These are phyloP conservation scores for Parnassius mnemosyne DNA, from an alignment of 2,888 invertebrate species.

Conservation along the genomic window DNA sequence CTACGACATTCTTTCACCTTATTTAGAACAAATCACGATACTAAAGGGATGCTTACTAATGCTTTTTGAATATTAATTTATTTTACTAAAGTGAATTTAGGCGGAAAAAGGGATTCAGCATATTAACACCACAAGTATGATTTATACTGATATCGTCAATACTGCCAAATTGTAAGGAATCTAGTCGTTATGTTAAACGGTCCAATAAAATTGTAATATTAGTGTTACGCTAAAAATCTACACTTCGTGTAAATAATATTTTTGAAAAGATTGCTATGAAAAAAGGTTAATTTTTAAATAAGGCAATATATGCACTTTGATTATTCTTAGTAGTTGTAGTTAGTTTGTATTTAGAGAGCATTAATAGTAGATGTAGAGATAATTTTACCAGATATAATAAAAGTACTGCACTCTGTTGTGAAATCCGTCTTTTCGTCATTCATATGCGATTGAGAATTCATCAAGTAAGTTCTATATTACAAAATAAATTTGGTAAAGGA, in stretches of 20 bases:
- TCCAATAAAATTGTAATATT: no score
- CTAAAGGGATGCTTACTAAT: no score
- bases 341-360: conserved; percentile 4
- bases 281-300: neutral
- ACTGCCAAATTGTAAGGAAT: no score
- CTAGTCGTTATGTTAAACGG: no score
- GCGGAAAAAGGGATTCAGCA: no score
- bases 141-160: no score
- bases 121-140: no score
- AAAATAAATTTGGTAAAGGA: conserved; percentile 7
- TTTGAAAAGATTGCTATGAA: neutral
- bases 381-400: conserved; percentile 21
- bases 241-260: neutral
- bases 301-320: conserved; percentile 21
- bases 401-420: no score
- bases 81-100: conserved; percentile 2
- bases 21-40: neutral
- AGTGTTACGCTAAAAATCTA: no score
- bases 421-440: neutral
- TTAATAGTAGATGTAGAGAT: neutral
- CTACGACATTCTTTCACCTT: no score
- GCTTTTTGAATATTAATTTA: no score
- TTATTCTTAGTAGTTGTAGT: conserved; percentile 10
- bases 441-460: neutral
- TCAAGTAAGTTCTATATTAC: neutral